Percentiles rank a stretch among this genome's conserved stretches.
Conservation (phyloP, 92 coral and sea anemone species). For the Porites divaricata region DNA sequence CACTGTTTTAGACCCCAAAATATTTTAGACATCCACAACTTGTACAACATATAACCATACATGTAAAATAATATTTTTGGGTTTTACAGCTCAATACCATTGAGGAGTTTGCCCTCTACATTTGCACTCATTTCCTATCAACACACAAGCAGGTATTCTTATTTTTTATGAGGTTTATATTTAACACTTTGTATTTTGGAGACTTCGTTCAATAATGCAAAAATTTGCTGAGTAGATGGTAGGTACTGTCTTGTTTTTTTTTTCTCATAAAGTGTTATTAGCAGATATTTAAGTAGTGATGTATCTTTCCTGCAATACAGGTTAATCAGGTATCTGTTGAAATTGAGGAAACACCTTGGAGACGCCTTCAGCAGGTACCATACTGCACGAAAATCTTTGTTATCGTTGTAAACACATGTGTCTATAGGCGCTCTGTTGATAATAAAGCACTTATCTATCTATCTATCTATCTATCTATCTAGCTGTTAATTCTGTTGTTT, state of each 20-base stretch:
- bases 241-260: not conserved
- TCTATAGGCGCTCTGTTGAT: too few species aligned
- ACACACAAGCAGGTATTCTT: constrained; percentile 69
- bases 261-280: too few species aligned
- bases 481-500: too few species aligned
- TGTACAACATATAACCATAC: not conserved
- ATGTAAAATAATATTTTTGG: not conserved
- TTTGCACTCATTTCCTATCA: constrained; percentile 69
- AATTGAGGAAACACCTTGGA: constrained; percentile 82
- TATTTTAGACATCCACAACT: not conserved
- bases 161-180: not conserved
- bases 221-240: not conserved
- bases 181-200: not conserved
- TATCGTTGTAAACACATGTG: too few species aligned
- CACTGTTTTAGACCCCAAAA: too few species aligned
- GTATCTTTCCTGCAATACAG: constrained; percentile 12
- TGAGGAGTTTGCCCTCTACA: constrained; percentile 75
- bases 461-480: too few species aligned
- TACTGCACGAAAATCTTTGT: too few species aligned
- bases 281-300: not conserved
- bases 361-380: constrained; percentile 66
- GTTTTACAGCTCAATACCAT: constrained; percentile 65
- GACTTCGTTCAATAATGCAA: too few species aligned
- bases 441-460: too few species aligned
- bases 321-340: constrained; percentile 57